phyloP scores from a whole-genome alignment of 2,797 vertebrate genomes.

The Lepilemur ruficaudatus region DNA sequence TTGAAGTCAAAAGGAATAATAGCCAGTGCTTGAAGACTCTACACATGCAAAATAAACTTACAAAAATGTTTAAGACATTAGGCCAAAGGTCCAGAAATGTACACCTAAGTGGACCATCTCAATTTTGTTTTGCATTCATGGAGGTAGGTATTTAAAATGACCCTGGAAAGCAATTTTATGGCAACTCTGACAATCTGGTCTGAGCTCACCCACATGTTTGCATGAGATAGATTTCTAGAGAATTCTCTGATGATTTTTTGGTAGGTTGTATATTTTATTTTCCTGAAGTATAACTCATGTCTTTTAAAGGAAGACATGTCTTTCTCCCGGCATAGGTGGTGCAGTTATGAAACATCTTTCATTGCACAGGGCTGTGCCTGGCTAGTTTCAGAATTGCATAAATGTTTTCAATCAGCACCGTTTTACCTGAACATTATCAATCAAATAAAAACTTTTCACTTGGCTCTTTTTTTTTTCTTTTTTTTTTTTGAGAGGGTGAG shows the following conservation, averaged over 20 bases:
- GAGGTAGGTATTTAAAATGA: neutral
- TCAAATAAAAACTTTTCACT: neutral
- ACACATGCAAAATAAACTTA: neutral
- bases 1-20: conserved; percentile 11
- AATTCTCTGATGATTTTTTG: neutral
- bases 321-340: neutral
- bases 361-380: neutral
- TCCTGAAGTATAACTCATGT: neutral
- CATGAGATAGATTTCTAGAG: neutral
- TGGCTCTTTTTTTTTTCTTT: neutral
- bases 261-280: neutral
- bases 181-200: neutral
- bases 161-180: neutral
- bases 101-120: accelerated
- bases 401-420: neutral
- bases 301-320: neutral
- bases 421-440: neutral
- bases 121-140: neutral
- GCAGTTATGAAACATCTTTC: neutral
- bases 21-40: neutral
- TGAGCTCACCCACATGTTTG: neutral
- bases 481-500: neutral
- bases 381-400: neutral
- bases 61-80: neutral
- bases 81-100: neutral